Evolutionary conservation across 2,797 vertebrate genomes (phyloP).

Genomic region (Hoplostethus mediterraneus): DNA sequence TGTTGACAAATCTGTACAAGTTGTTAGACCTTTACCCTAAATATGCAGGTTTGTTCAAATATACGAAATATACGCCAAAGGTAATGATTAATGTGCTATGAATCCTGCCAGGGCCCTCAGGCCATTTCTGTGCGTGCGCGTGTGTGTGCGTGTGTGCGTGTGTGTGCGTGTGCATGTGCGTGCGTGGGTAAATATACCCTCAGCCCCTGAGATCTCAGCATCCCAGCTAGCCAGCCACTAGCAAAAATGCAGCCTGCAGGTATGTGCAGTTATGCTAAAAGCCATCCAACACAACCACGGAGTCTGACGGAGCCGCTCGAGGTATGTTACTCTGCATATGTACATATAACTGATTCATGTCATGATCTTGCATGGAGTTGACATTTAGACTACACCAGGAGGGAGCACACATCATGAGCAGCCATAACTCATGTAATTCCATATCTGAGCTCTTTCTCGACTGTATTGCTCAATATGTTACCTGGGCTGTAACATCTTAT

Average conservation of each 20-base stretch:
- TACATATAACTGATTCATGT: slow-evolving; percentile 4
- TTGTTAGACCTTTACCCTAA: slow-evolving; percentile 18
- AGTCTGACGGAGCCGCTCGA: neutral
- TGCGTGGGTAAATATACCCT: too few relatives aligned
- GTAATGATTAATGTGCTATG: slow-evolving; percentile 16
- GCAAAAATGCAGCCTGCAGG: neutral
- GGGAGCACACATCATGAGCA: neutral
- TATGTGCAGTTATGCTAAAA: neutral
- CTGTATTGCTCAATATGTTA: slow-evolving; percentile 12
- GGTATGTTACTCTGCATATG: slow-evolving; percentile 2
- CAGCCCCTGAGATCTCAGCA: neutral
- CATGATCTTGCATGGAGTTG: slow-evolving; percentile 7
- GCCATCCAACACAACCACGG: neutral
- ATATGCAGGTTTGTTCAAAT: neutral
- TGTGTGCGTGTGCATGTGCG: too few relatives aligned
- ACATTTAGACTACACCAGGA: neutral
- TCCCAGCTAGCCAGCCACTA: neutral
- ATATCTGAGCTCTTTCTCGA: slow-evolving; percentile 14
- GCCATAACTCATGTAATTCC: slow-evolving; percentile 26
- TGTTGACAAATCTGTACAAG: slow-evolving; percentile 11
- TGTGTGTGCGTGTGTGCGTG: neutral
- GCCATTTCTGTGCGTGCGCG: slow-evolving; percentile 3
- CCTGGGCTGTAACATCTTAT: slow-evolving; percentile 20
- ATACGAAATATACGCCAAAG: slow-evolving; percentile 7
- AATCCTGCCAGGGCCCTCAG: neutral